Percentiles rank a stretch among this genome's conserved stretches.
Evolutionary conservation across 2,113 vertebrate genomes (phyloP).

Genomic region (Orthonyx spaldingii): DNA sequence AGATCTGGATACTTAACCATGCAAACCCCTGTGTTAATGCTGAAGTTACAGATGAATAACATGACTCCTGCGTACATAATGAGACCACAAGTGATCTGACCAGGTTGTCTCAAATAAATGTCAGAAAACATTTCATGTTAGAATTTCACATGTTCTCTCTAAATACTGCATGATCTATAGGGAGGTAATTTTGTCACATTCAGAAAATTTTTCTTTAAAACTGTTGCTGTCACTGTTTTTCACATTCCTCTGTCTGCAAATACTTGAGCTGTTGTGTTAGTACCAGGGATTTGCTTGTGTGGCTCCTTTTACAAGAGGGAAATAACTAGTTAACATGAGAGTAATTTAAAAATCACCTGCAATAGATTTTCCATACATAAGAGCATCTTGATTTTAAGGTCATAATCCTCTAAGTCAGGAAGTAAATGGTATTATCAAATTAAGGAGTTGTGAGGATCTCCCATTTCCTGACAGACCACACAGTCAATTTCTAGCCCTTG

Average conservation of each 20-base stretch:
- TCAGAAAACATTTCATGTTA: background rate
- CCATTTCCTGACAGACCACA: slow-evolving; percentile 25
- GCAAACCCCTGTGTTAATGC: background rate
- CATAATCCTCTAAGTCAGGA: slow-evolving; percentile 34
- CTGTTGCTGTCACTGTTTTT: background rate
- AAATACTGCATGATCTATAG: background rate
- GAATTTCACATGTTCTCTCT: background rate
- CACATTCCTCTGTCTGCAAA: background rate
- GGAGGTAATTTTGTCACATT: background rate
- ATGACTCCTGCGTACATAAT: background rate
- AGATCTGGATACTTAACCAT: background rate
- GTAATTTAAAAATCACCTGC: slow-evolving; percentile 38
- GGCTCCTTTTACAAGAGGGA: background rate
- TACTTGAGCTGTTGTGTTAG: background rate
- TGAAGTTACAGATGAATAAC: background rate
- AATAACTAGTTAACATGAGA: background rate
- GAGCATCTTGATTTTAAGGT: slow-evolving; percentile 49
- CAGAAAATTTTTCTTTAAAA: background rate
- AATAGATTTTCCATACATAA: slow-evolving; percentile 15
- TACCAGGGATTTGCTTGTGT: background rate
- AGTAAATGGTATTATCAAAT: slow-evolving; percentile 38
- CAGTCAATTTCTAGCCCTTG: background rate
- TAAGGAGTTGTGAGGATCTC: slow-evolving; percentile 43
- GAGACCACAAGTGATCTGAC: background rate
- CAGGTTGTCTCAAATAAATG: background rate